Base-by-base conservation (phyloP, 2,888 invertebrate genomes). In the Brachypterus glaber region DNA sequence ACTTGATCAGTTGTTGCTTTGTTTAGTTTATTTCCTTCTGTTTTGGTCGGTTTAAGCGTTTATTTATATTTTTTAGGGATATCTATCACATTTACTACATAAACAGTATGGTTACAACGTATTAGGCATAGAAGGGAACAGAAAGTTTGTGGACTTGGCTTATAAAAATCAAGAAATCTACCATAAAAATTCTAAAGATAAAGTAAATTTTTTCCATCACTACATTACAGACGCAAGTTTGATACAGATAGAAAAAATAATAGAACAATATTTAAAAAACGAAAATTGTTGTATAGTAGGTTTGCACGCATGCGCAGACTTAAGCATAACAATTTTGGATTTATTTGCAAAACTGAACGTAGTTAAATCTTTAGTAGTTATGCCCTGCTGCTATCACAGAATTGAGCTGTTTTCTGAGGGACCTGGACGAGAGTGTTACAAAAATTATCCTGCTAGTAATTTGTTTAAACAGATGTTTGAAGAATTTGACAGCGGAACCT, bases 341-440 rank as follows among this genome's bases (percentile, higher is more conserved):
- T 63, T 84, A 47, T 86, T 82, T 62, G 54, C 72, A 26, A 64
- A 71, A 51, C 71, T 79, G 59, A 54, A 67, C 4, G 59, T 63
- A 21, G 76, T 76, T 0, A 69, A 66, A 42, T 62, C 72, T 11
- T 57, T 84, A 14, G 69, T 79, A 30, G 66, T 85, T 9, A 77
- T 86, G 72, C 81, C 86, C 3, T 87, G 87, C 54, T 87, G 87
- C 55, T 87, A 87, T 53, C 86, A 87, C 58, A 79, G 81, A 62
- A 69, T 86, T 59, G 54, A 63, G 35, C 39, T 65, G 9, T 33
- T 39, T 13, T 35, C 45, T 16, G 37, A 39, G 17, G 35, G 45
- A 12, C 49, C 50, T 16, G 37, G 27, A 15, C 37, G 35, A n/a
- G 55, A 59, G 46, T 54, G 53, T 40, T 82, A 82, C 51, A 58